phyloP scores from a whole-genome alignment of 2,797 vertebrate genomes.

The Rhinella marina region DNA sequence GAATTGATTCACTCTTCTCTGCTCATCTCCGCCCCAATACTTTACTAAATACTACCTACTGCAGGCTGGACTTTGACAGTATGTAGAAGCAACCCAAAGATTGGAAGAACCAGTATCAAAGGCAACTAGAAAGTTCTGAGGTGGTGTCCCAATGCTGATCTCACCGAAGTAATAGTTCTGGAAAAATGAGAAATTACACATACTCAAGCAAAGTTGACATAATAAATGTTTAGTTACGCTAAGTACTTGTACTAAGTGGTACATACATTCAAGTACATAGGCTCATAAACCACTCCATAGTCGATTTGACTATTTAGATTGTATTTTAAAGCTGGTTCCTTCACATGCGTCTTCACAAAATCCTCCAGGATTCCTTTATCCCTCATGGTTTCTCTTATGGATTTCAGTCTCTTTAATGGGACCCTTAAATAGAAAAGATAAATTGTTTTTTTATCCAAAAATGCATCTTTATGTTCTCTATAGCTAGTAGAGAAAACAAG shows the following conservation, averaged over 20 bases:
- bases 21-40: too few species aligned
- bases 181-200: constrained; percentile 15
- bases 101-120: constrained; percentile 64
- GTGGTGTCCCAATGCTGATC: constrained; percentile 68
- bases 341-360: constrained; percentile 54
- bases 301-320: not conserved
- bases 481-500: too few species aligned
- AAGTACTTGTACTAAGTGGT: not conserved
- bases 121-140: constrained; percentile 64
- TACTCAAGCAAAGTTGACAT: not conserved
- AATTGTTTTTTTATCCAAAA: not conserved
- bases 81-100: constrained; percentile 63
- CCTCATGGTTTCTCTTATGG: constrained; percentile 60
- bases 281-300: constrained; percentile 60
- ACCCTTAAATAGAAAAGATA: constrained; percentile 58
- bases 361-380: constrained; percentile 49
- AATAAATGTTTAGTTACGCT: not conserved
- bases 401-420: constrained; percentile 60
- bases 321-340: constrained; percentile 64
- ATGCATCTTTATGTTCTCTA: too few species aligned
- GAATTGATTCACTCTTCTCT: too few species aligned
- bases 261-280: constrained; percentile 67
- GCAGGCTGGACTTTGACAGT: constrained; percentile 72
- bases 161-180: constrained; percentile 72
- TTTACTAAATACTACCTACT: constrained; percentile 66